Evolutionary conservation across 2,888 invertebrate genomes (phyloP).

Genomic region (Nemotelus pantherinus): DNA sequence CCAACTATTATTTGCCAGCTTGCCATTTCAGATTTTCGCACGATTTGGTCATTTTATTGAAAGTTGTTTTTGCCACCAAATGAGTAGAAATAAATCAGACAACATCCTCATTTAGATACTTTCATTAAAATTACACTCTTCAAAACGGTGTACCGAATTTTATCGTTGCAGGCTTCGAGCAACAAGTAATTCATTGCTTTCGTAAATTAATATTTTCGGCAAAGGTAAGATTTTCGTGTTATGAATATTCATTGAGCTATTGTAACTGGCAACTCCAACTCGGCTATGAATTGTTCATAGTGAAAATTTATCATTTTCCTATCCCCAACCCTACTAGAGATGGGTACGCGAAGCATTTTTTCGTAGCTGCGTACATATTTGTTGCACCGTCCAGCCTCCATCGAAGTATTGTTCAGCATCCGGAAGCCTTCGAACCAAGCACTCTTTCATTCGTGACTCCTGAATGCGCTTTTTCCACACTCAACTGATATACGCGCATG

Average conservation of each 20-base stretch:
- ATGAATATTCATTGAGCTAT: no score
- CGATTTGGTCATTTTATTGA: no score
- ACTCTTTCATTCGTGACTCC: constrained; percentile 35
- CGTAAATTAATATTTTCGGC: no score
- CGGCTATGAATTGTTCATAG: constrained; percentile 25
- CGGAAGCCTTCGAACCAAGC: constrained; percentile 21
- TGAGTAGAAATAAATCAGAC: no score
- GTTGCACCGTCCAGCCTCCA: constrained; percentile 48
- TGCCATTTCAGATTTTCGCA: background rate
- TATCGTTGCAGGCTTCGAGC: no score
- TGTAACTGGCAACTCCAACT: background rate
- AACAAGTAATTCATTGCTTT: no score
- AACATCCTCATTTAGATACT: no score
- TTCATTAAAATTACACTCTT: no score
- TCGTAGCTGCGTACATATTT: constrained; percentile 33
- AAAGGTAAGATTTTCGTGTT: no score
- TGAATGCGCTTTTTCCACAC: constrained; percentile 23
- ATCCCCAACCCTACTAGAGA: constrained; percentile 26
- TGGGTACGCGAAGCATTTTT: constrained; percentile 27
- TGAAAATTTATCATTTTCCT: constrained; percentile 49
- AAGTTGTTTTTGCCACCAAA: no score
- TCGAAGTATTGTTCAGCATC: constrained; percentile 25
- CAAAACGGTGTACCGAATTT: no score
- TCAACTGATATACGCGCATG: constrained; percentile 37
- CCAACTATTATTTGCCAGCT: background rate